Conservation (phyloP, 2,888 invertebrate genomes). For the Harmothoe impar region DNA sequence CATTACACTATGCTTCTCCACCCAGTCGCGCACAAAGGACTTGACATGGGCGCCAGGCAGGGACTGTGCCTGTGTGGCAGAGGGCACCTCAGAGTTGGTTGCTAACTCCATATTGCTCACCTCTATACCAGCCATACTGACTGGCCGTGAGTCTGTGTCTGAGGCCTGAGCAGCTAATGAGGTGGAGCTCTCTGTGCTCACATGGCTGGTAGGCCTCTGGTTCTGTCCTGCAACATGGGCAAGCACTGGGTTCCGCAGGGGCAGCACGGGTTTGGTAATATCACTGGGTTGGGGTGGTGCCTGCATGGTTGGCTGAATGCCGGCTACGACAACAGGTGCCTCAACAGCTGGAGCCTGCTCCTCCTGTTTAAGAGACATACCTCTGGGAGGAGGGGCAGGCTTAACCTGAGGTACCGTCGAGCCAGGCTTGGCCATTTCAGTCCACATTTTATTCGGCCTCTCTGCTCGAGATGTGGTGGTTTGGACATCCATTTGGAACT, state of each 20-base stretch:
- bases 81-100: not conserved
- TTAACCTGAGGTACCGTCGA: conserved; percentile 56
- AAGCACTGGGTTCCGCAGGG: conserved; percentile 35
- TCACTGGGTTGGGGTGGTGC: conserved; percentile 18
- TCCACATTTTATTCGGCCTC: conserved; percentile 62
- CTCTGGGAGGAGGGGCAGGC: conserved; percentile 63
- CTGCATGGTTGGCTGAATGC: conserved; percentile 35
- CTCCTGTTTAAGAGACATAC: conserved; percentile 35
- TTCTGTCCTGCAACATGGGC: not conserved
- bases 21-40: conserved; percentile 81
- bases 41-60: conserved; percentile 70
- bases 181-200: conserved; percentile 41
- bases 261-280: conserved; percentile 8
- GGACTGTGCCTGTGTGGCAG: conserved; percentile 40
- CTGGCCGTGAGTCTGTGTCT: conserved; percentile 64
- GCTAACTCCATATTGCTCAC: conserved; percentile 30
- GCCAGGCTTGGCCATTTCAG: conserved; percentile 59
- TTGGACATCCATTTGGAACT: conserved; percentile 63
- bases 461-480: not conserved
- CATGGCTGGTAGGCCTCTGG: conserved; percentile 39
- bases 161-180: conserved; percentile 57
- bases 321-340: conserved; percentile 40
- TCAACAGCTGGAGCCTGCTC: conserved; percentile 17
- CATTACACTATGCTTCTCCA: conserved; percentile 76
- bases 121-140: conserved; percentile 60